Conservation (phyloP, 2,113 vertebrate species). For the Sardina pilchardus region DNA sequence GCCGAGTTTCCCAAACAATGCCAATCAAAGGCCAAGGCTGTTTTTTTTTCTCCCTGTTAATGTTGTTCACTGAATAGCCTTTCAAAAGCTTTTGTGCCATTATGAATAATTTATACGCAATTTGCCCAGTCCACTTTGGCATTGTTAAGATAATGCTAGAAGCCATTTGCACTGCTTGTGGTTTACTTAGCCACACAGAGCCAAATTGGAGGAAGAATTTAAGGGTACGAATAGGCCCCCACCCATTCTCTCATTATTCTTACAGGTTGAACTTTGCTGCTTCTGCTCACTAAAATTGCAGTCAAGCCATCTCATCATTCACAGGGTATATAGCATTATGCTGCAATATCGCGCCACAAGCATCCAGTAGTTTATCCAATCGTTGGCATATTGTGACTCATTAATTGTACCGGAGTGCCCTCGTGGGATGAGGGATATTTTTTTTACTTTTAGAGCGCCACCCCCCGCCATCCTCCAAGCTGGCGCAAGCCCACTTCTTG, state of each 20-base stretch:
- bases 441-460: slow-evolving; percentile 56
- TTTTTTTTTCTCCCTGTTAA: background rate
- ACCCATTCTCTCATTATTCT: background rate
- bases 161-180: slow-evolving; percentile 19
- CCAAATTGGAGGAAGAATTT: background rate
- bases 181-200: background rate
- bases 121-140: slow-evolving; percentile 17
- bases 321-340: background rate
- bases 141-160: slow-evolving; percentile 7
- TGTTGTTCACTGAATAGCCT: background rate
- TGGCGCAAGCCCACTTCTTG: slow-evolving; percentile 11
- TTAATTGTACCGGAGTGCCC: slow-evolving; percentile 35
- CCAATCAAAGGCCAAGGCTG: background rate
- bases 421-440: slow-evolving; percentile 46
- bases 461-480: slow-evolving; percentile 12
- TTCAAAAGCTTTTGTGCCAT: background rate
- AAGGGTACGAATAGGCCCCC: background rate
- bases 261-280: background rate
- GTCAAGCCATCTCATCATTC: background rate
- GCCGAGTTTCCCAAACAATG: background rate
- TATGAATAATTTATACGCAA: slow-evolving; percentile 23
- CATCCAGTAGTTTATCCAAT: background rate
- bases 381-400: slow-evolving; percentile 12
- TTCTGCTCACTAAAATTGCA: background rate
- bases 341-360: background rate